phyloP scores from a whole-genome alignment of 2,888 invertebrate species.

The Eupeodes latifasciatus region DNA sequence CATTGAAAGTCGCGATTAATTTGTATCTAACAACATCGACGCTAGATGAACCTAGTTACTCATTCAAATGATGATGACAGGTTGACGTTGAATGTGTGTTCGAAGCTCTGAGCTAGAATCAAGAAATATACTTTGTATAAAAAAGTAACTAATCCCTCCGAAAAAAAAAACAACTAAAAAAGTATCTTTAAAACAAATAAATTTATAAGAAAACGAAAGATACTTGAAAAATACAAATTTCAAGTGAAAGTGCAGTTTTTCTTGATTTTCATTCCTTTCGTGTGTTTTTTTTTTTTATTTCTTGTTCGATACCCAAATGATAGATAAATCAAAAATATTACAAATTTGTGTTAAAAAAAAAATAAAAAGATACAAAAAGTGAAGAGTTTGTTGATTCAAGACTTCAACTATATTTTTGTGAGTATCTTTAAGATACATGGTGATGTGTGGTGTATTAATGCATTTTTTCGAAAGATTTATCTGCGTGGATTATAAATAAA shows the following conservation, averaged over 20 bases:
- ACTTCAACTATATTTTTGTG: conserved; percentile 22
- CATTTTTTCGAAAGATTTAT: conserved; percentile 18
- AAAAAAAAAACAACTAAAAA: background rate
- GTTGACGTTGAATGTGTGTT: background rate
- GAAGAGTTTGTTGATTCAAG: background rate
- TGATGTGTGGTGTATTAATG: conserved; percentile 27
- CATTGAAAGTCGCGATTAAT: conserved; percentile 30
- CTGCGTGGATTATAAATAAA: background rate
- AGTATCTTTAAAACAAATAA: conserved; percentile 46
- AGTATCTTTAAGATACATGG: background rate
- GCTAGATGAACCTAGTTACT: conserved; percentile 15
- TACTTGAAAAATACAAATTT: conserved; percentile 45
- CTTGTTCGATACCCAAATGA: conserved; percentile 57
- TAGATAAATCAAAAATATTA: conserved; percentile 49
- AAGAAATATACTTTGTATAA: background rate
- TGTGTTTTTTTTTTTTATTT: conserved; percentile 43
- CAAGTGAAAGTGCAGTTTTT: conserved; percentile 70
- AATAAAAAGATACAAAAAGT: conserved; percentile 49
- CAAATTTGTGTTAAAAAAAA: conserved; percentile 6
- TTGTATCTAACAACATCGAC: conserved; percentile 13
- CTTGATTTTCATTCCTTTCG: conserved; percentile 43
- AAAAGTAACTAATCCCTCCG: conserved; percentile 16
- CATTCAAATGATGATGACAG: conserved; percentile 30
- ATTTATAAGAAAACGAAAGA: conserved; percentile 37
- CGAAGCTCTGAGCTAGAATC: background rate